Percentiles rank a stretch among this genome's conserved stretches.
These are phyloP conservation scores for Nomada hirtipes DNA, from an alignment of 2,888 invertebrate genomes.

Conservation along the genomic window DNA sequence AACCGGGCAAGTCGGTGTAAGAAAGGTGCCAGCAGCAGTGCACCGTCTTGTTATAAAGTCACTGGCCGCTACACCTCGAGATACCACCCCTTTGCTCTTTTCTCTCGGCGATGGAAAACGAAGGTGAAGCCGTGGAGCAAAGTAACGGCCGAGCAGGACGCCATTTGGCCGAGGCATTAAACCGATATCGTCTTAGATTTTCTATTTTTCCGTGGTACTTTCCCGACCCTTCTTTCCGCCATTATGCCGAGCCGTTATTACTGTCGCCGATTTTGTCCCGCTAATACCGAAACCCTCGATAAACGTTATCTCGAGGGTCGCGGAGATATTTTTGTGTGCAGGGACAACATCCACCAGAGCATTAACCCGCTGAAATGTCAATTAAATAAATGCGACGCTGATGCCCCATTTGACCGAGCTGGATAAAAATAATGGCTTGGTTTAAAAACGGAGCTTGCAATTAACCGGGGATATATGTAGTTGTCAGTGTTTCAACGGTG, in stretches of 20 bases:
- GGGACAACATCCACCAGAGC: neutral
- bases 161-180: conserved; percentile 68
- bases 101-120: neutral
- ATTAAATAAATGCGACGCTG: neutral
- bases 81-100: conserved; percentile 23
- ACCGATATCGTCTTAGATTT: conserved; percentile 65
- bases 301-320: conserved; percentile 14
- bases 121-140: neutral
- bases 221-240: conserved; percentile 41
- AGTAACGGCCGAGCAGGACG: conserved; percentile 58
- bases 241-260: conserved; percentile 33
- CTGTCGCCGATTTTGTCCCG: conserved; percentile 44
- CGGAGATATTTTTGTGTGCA: neutral
- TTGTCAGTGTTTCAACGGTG: too few relatives aligned
- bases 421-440: too few relatives aligned
- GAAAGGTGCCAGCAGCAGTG: conserved; percentile 41
- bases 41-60: conserved; percentile 57
- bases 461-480: too few relatives aligned
- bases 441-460: too few relatives aligned
- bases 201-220: conserved; percentile 61
- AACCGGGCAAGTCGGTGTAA: conserved; percentile 36
- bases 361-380: neutral
- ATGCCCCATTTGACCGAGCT: neutral
- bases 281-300: conserved; percentile 22
- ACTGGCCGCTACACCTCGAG: conserved; percentile 18